Evolutionary conservation across 2,888 invertebrate species (phyloP).

Genomic region (Drosophila buzzatii): DNA sequence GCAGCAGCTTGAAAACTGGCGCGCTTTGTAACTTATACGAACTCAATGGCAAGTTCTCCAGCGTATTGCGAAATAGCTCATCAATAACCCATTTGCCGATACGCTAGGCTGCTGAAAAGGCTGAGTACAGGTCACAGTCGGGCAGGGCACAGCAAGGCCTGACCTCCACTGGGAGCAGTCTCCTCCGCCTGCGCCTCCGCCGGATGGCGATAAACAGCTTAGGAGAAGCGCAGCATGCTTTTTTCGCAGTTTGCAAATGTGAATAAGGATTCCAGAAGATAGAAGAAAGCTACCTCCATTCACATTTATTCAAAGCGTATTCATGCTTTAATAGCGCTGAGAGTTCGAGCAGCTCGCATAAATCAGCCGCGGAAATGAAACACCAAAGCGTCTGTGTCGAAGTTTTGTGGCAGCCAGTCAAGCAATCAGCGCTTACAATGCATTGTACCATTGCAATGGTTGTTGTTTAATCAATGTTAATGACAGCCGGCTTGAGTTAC

Average conservation of each 20-base stretch:
- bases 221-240: slow-evolving; percentile 17
- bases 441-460: slow-evolving; percentile 42
- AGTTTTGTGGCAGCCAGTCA: slow-evolving; percentile 53
- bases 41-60: slow-evolving; percentile 52
- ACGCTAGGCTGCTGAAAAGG: slow-evolving; percentile 57
- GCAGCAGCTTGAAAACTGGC: slow-evolving; percentile 27
- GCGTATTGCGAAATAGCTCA: slow-evolving; percentile 74
- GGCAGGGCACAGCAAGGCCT: slow-evolving; percentile 11
- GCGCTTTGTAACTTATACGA: slow-evolving; percentile 58
- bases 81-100: slow-evolving; percentile 77
- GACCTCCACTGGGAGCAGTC: slow-evolving; percentile 43
- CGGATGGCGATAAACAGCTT: slow-evolving; percentile 40
- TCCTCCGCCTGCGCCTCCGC: neutral
- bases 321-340: slow-evolving; percentile 63
- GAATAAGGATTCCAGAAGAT: slow-evolving; percentile 28
- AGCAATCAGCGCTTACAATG: too few relatives aligned
- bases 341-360: slow-evolving; percentile 49
- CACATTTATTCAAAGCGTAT: slow-evolving; percentile 57
- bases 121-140: slow-evolving; percentile 7
- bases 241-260: slow-evolving; percentile 4
- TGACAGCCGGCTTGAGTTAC: slow-evolving; percentile 38
- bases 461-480: slow-evolving; percentile 69
- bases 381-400: slow-evolving; percentile 34
- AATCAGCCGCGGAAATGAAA: slow-evolving; percentile 59
- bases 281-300: slow-evolving; percentile 39